Percentiles rank a stretch among this genome's conserved stretches.
Conservation (phyloP, 2,888 invertebrate species). For the Muschampia staudingeri region DNA sequence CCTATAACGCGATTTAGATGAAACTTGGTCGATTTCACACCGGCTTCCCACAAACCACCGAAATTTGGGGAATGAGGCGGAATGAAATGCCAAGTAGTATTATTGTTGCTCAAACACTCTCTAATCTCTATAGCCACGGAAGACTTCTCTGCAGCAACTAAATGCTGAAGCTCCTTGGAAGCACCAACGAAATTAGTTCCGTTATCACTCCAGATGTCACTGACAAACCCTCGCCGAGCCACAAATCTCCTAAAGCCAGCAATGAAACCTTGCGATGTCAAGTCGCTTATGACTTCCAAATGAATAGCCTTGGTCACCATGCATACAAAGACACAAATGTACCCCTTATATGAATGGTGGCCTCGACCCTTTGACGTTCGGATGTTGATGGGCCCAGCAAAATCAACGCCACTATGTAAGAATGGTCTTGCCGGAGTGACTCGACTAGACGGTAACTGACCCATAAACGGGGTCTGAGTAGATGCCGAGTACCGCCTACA, state of each 20-base stretch:
- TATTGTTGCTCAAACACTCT: slow-evolving; percentile 6
- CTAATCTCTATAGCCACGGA: slow-evolving; percentile 7
- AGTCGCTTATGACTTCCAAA: neutral
- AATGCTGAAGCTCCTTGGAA: neutral
- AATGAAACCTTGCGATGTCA: neutral
- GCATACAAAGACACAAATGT: neutral
- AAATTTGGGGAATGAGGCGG: neutral
- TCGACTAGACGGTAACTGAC: neutral
- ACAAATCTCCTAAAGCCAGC: slow-evolving; percentile 1
- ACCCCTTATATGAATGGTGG: slow-evolving; percentile 5
- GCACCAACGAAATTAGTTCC: slow-evolving; percentile 13
- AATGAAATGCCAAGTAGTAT: neutral
- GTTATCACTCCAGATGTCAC: slow-evolving; percentile 5
- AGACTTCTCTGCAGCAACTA: slow-evolving; percentile 1
- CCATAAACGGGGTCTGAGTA: neutral
- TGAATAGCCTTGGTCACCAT: neutral
- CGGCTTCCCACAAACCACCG: slow-evolving; percentile 9
- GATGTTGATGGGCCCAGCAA: slow-evolving; percentile 8
- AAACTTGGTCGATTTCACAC: neutral
- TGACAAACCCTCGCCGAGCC: neutral
- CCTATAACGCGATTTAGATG: slow-evolving; percentile 5
- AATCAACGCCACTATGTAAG: neutral
- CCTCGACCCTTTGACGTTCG: slow-evolving; percentile 8
- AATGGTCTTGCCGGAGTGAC: slow-evolving; percentile 6
- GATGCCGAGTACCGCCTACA: slow-evolving; percentile 1